Evolutionary conservation across 2,888 invertebrate genomes (phyloP).

Genomic region (Dasypolia templi): DNA sequence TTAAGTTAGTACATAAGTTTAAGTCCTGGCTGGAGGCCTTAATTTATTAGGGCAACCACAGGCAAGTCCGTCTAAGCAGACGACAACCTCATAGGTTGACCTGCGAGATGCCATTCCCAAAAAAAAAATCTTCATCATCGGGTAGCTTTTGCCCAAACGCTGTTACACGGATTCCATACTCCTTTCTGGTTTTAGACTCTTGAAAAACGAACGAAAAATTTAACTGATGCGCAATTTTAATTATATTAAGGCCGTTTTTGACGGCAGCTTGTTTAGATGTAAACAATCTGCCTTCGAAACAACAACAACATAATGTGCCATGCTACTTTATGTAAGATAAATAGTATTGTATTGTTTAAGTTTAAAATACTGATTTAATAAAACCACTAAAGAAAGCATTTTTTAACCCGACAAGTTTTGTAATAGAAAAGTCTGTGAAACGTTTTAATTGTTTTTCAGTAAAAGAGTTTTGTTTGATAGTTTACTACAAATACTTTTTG

Average conservation of each 20-base stretch:
- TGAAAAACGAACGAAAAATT: no score
- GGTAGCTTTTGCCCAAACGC: slow-evolving; percentile 67
- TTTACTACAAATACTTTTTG: background rate
- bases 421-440: slow-evolving; percentile 15
- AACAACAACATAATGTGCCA: background rate
- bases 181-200: slow-evolving; percentile 41
- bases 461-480: background rate
- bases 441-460: slow-evolving; percentile 1
- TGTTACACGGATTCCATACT: slow-evolving; percentile 45
- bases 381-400: background rate
- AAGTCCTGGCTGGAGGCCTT: no score
- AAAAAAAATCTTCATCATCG: slow-evolving; percentile 79
- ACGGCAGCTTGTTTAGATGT: background rate
- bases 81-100: no score
- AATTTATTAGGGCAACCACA: no score
- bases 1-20: no score
- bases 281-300: no score
- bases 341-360: background rate
- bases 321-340: background rate
- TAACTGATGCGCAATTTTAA: background rate
- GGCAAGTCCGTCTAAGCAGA: no score
- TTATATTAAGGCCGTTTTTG: background rate
- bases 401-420: slow-evolving; percentile 12
- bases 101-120: no score
- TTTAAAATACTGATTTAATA: no score